phyloP scores from a whole-genome alignment of 2,888 invertebrate genomes.

The Zygogramma bicolorata region DNA sequence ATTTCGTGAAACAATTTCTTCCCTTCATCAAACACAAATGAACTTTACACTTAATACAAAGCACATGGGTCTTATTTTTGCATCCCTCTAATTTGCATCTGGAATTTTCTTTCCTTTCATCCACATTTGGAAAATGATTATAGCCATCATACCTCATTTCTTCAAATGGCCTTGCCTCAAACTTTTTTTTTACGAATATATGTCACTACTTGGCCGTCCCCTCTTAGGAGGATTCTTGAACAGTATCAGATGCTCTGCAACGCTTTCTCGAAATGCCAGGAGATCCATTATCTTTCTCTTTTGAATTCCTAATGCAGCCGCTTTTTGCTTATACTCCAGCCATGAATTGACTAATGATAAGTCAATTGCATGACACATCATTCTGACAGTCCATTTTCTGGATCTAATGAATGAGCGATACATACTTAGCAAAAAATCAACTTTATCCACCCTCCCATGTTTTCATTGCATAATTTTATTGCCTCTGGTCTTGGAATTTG shows the following conservation, averaged over 20 bases:
- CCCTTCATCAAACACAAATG: slow-evolving; percentile 17
- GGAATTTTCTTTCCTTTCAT: slow-evolving; percentile 13
- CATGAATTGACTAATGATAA: slow-evolving; percentile 16
- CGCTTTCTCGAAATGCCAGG: background rate
- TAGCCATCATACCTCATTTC: slow-evolving; percentile 9
- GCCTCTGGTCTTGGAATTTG: slow-evolving; percentile 1
- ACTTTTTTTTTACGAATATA: slow-evolving; percentile 7
- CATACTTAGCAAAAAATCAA: background rate
- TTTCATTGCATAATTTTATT: slow-evolving; percentile 11
- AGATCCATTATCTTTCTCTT: slow-evolving; percentile 14
- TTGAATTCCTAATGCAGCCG: background rate
- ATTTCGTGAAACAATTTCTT: slow-evolving; percentile 12
- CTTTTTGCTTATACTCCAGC: slow-evolving; percentile 7
- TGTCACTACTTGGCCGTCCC: slow-evolving; percentile 16
- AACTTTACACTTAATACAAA: slow-evolving; percentile 12
- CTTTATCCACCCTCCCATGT: background rate
- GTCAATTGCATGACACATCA: slow-evolving; percentile 5
- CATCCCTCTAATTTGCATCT: slow-evolving; percentile 18
- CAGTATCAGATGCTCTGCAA: slow-evolving; percentile 13
- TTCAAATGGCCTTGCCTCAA: slow-evolving; percentile 8
- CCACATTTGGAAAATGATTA: slow-evolving; percentile 2
- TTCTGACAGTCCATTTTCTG: slow-evolving; percentile 6
- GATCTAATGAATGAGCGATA: slow-evolving; percentile 3
- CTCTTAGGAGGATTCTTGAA: background rate
- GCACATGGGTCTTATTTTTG: slow-evolving; percentile 13